Evolutionary conservation across 2,797 vertebrate genomes (phyloP).

Genomic region (Tinamus major): DNA sequence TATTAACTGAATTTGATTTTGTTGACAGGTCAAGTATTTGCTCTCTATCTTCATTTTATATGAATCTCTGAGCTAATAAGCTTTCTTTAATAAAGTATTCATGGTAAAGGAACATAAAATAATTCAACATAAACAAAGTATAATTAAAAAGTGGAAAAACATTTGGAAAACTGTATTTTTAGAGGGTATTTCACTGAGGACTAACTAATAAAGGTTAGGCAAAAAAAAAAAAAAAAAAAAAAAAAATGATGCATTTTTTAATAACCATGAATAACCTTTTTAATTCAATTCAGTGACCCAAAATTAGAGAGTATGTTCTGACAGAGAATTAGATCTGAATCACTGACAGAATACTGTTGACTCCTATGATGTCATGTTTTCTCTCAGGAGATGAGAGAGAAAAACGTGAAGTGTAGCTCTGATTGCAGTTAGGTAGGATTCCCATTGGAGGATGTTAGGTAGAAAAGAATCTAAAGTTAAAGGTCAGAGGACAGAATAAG

Average conservation of each 20-base stretch:
- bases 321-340: not conserved
- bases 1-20: not conserved
- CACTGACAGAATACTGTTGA: not conserved
- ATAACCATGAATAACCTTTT: not conserved
- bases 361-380: not conserved
- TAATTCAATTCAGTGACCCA: rapidly evolving
- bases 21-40: not conserved
- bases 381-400: not conserved
- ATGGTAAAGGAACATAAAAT: not conserved
- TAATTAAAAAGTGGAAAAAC: not conserved
- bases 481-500: not conserved
- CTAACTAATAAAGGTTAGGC: not conserved
- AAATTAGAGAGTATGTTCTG: not conserved
- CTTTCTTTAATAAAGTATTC: not conserved
- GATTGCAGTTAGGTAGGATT: not conserved
- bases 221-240: not conserved
- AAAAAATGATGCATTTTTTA: not conserved
- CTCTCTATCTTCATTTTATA: not conserved
- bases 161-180: not conserved
- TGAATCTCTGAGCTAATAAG: not conserved
- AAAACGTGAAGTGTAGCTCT: not conserved
- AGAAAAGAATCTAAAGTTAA: not conserved
- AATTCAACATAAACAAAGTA: not conserved
- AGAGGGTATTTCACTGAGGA: not conserved
- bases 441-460: rapidly evolving